phyloP scores from a whole-genome alignment of 1,140 invertebrate genomes.

The Contarinia nasturtii region DNA sequence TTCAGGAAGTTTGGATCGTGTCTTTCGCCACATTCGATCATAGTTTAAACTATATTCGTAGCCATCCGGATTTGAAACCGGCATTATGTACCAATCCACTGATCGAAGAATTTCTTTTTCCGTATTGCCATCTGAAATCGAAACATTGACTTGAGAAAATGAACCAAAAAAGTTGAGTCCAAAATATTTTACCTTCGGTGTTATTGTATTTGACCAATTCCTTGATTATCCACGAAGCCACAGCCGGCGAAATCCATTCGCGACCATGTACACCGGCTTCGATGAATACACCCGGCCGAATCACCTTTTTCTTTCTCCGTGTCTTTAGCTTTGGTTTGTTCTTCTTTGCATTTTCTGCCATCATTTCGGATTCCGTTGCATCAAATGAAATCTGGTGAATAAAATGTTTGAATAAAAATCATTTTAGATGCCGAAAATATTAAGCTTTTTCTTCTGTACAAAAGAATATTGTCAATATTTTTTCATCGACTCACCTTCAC shows the following conservation, averaged over 20 bases:
- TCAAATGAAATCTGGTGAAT: too few species aligned
- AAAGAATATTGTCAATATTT: too few species aligned
- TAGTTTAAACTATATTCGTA: slow-evolving; percentile 56
- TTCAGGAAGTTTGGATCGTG: slow-evolving; percentile 31
- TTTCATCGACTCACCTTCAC: slow-evolving; percentile 27
- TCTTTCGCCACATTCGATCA: slow-evolving; percentile 65
- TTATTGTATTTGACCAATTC: slow-evolving; percentile 47
- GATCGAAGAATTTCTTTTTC: background rate
- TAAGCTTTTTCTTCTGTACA: too few species aligned
- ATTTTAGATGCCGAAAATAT: too few species aligned
- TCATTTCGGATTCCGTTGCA: background rate
- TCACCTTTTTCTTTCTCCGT: slow-evolving; percentile 21
- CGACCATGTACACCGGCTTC: slow-evolving; percentile 57
- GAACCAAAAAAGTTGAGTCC: too few species aligned
- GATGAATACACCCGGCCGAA: slow-evolving; percentile 35
- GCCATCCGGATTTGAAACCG: slow-evolving; percentile 62
- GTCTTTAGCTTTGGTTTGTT: slow-evolving; percentile 27
- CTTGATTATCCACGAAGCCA: slow-evolving; percentile 56
- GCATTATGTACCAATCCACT: slow-evolving; percentile 59
- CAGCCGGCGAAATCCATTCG: slow-evolving; percentile 72
- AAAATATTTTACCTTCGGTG: slow-evolving; percentile 20
- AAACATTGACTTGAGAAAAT: background rate
- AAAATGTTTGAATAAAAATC: too few species aligned
- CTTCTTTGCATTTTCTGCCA: slow-evolving; percentile 19
- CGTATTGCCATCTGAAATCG: background rate